These are phyloP conservation scores for Oxyruncus cristatus DNA, from an alignment of 2,113 vertebrate genomes.

Conservation along the genomic window DNA sequence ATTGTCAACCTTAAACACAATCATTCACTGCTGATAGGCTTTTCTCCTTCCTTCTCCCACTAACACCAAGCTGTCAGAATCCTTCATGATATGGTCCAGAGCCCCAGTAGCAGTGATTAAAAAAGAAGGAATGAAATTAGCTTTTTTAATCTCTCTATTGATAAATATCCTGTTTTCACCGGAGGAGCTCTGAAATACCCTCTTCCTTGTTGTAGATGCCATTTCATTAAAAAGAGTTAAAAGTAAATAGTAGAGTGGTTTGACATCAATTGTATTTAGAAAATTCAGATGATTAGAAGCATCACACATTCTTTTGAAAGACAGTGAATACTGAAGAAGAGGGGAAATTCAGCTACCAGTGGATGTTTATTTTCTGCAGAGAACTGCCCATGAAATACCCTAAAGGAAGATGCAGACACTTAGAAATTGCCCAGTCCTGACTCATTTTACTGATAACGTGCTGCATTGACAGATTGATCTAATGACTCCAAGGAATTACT, in stretches of 20 bases:
- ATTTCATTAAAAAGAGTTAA: not conserved
- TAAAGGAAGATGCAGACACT: not conserved
- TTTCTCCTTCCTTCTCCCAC: not conserved
- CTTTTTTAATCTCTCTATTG: not conserved
- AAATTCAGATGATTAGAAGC: not conserved
- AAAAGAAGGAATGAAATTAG: not conserved
- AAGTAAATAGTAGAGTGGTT: not conserved
- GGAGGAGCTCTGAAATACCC: not conserved
- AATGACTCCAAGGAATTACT: not conserved
- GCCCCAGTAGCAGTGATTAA: not conserved
- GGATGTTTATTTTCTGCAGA: not conserved
- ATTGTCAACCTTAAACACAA: constrained; percentile 67
- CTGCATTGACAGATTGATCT: not conserved
- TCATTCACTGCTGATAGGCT: constrained; percentile 49
- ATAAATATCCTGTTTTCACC: not conserved
- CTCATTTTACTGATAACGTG: not conserved
- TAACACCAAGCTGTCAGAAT: constrained; percentile 17
- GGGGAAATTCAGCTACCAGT: not conserved
- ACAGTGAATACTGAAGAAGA: not conserved
- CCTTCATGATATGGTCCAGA: not conserved
- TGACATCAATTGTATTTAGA: not conserved
- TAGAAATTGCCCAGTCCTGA: not conserved
- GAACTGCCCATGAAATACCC: not conserved
- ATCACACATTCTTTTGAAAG: not conserved
- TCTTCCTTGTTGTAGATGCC: not conserved